Evolutionary conservation across 2,797 vertebrate species (phyloP), one percentile per base, ranked within the genome.

Genomic region (Hydrophis major): DNA sequence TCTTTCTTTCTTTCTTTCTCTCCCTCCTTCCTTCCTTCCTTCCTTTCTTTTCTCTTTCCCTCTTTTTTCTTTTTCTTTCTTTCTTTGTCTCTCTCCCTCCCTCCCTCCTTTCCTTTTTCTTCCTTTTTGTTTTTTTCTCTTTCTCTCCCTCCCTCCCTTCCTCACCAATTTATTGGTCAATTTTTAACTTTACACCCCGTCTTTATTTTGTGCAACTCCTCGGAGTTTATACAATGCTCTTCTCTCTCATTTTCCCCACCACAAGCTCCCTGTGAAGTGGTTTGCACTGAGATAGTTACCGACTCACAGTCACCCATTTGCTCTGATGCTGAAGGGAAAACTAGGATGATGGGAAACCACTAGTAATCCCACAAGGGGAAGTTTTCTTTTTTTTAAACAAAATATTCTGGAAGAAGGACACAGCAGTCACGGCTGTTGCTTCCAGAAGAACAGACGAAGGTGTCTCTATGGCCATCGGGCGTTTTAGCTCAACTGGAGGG

Each of bases 81-180:
- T 22, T 60, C 1, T 20, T 0, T 59, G 20, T 57, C 16, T 2
- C 20, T 20, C 1, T 6, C 4, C 0, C 6, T 59, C 5, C 18
- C 5, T 59, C 14, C 14, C 0, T 57, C 20, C 20, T 6, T 7
- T 0, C 20, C 57, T 56, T 14, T 57, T 2, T 60, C 22, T 25
- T 7, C 6, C 18, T 25, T 18, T 7, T 25, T 25, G 22, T 25
- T 10, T 42, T 86, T 11, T 18, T 53, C 20, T 18, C 56, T 57
- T 18, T 6, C 57, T 6, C 5, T 60, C 60, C 2, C 13, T 69
- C 14, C 14, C 66, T 32, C 14, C 28, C 63, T 69, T 14, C 28
- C 63, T 69, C n/a, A 28, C 27, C 27, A 28, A 42, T 37, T 37
- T 37, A 10, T 78, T 78, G 32, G 8, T 78, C 8, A 4, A 42